These are phyloP conservation scores for Pelosia muscerda DNA, from an alignment of 2,888 invertebrate species.

Conservation along the genomic window DNA sequence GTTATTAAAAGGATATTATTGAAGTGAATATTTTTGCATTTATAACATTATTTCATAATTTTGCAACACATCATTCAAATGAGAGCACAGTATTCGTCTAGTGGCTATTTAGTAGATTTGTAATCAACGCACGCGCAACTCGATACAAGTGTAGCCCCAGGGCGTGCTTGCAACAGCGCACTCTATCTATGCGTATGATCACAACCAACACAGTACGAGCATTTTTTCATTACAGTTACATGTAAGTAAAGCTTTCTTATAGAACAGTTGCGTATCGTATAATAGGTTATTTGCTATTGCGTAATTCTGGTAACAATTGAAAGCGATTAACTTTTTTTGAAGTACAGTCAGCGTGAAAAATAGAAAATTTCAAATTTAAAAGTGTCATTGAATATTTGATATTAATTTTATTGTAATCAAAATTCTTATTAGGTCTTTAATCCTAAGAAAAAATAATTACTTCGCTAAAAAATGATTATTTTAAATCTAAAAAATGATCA, in stretches of 20 bases:
- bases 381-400: too few species aligned
- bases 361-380: too few species aligned
- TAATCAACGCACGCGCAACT: constrained; percentile 62
- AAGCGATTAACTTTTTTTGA: constrained; percentile 61
- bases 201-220: constrained; percentile 48
- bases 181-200: constrained; percentile 69
- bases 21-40: neutral
- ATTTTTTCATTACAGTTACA: constrained; percentile 67
- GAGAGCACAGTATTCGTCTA: constrained; percentile 37
- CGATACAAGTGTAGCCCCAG: constrained; percentile 63
- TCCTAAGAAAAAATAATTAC: too few species aligned
- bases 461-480: too few species aligned
- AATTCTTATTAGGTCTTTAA: too few species aligned
- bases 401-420: too few species aligned
- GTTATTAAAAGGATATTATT: neutral
- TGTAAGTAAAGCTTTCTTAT: constrained; percentile 72
- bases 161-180: constrained; percentile 66
- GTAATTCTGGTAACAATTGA: constrained; percentile 67
- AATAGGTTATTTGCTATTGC: constrained; percentile 74
- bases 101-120: constrained; percentile 61
- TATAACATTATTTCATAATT: constrained; percentile 28
- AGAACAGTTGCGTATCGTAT: constrained; percentile 73
- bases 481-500: too few species aligned
- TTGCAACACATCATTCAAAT: constrained; percentile 54
- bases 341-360: constrained; percentile 19